phyloP scores from a whole-genome alignment of 2,113 vertebrate species.

The Alosa alosa region DNA sequence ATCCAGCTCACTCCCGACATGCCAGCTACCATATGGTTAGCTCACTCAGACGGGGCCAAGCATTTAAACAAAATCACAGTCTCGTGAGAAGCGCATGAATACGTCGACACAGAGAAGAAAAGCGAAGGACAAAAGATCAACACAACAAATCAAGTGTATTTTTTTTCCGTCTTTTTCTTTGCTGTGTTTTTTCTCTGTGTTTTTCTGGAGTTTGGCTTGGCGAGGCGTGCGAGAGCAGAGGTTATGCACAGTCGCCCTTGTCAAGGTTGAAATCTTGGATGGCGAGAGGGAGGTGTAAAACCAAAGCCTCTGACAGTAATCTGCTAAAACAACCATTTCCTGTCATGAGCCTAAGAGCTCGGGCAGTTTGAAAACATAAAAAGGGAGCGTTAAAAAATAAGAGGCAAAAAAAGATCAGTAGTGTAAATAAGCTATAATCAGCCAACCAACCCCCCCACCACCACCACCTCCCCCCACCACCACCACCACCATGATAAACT shows the following conservation, averaged over 20 bases:
- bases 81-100: too few relatives aligned
- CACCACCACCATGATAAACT: slow-evolving; percentile 65
- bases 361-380: slow-evolving; percentile 49
- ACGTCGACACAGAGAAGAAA: neutral
- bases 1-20: neutral
- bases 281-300: slow-evolving; percentile 28
- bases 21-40: neutral
- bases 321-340: slow-evolving; percentile 70
- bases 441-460: slow-evolving; percentile 16
- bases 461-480: neutral
- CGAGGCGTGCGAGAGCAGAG: neutral
- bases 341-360: slow-evolving; percentile 70
- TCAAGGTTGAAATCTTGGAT: neutral
- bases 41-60: neutral
- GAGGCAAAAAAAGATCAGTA: slow-evolving; percentile 39
- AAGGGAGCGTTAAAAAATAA: neutral
- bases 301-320: slow-evolving; percentile 59
- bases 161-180: neutral
- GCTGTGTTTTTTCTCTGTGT: neutral
- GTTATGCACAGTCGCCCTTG: neutral
- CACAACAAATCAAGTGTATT: neutral
- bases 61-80: neutral
- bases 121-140: neutral
- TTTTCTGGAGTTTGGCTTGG: neutral
- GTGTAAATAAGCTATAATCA: slow-evolving; percentile 70